Evolutionary conservation across 2,113 vertebrate genomes (phyloP).

Genomic region (Cyphomyrus plagiostoma): DNA sequence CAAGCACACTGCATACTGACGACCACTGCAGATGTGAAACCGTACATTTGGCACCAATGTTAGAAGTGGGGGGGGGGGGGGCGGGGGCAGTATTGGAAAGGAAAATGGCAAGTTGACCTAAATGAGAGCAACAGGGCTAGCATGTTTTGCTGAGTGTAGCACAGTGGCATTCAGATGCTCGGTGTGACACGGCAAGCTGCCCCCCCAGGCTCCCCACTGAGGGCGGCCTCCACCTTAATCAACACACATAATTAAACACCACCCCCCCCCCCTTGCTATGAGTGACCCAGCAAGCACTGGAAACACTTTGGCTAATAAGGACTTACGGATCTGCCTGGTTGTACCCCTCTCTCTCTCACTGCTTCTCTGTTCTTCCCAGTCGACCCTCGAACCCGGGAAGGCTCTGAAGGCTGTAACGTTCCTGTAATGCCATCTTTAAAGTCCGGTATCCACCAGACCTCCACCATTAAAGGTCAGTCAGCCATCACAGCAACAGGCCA

Average conservation of each 20-base stretch:
- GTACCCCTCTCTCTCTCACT: neutral
- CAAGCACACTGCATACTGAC: neutral
- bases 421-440: neutral
- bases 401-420: neutral
- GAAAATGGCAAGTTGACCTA: neutral
- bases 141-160: neutral
- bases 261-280: slow-evolving; percentile 20
- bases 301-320: slow-evolving; percentile 22
- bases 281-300: slow-evolving; percentile 18
- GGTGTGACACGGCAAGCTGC: neutral
- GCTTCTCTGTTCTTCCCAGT: neutral
- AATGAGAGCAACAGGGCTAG: neutral
- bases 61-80: neutral
- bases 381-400: neutral
- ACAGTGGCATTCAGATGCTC: neutral
- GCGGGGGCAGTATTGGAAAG: neutral
- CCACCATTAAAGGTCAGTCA: neutral
- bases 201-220: slow-evolving; percentile 24
- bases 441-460: neutral
- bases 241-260: slow-evolving; percentile 42
- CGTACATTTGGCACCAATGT: neutral
- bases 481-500: neutral
- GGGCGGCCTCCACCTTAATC: slow-evolving; percentile 37
- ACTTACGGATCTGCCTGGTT: neutral
- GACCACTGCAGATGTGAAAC: neutral